These are phyloP conservation scores for Antennarius striatus DNA, from an alignment of 2,113 vertebrate genomes.

Conservation along the genomic window DNA sequence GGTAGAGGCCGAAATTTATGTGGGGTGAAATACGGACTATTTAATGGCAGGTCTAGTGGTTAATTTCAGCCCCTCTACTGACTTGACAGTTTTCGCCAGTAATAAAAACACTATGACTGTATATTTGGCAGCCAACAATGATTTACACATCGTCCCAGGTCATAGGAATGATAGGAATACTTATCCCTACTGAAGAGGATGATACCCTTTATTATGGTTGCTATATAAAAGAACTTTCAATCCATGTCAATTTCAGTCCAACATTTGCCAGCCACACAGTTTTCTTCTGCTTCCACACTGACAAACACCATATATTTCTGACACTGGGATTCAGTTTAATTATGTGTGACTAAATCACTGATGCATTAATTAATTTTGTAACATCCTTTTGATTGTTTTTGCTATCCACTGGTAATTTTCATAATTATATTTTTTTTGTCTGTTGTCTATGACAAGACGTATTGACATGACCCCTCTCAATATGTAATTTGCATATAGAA, in stretches of 20 bases:
- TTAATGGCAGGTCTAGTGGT: constrained; percentile 45
- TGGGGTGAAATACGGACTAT: constrained; percentile 52
- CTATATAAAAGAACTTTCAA: constrained; percentile 36
- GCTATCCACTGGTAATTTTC: constrained; percentile 42
- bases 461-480: constrained; percentile 33
- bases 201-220: constrained; percentile 34
- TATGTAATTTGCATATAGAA: constrained; percentile 15
- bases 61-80: constrained; percentile 36
- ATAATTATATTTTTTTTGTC: constrained; percentile 42
- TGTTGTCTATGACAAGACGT: constrained; percentile 20
- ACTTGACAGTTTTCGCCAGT: constrained; percentile 50
- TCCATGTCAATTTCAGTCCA: constrained; percentile 47
- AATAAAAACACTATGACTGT: constrained; percentile 57
- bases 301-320: constrained; percentile 40
- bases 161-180: constrained; percentile 14
- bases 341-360: constrained; percentile 42
- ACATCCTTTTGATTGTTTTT: constrained; percentile 64
- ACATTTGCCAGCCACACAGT: constrained; percentile 28
- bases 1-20: constrained; percentile 34
- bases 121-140: constrained; percentile 55
- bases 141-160: constrained; percentile 49
- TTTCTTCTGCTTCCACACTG: constrained; percentile 30
- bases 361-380: constrained; percentile 65
- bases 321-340: constrained; percentile 50
- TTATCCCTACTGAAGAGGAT: constrained; percentile 17